Percentiles rank a stretch among this genome's conserved stretches.
Conservation (phyloP, 2,113 vertebrate species). For the Pao palembangensis region DNA sequence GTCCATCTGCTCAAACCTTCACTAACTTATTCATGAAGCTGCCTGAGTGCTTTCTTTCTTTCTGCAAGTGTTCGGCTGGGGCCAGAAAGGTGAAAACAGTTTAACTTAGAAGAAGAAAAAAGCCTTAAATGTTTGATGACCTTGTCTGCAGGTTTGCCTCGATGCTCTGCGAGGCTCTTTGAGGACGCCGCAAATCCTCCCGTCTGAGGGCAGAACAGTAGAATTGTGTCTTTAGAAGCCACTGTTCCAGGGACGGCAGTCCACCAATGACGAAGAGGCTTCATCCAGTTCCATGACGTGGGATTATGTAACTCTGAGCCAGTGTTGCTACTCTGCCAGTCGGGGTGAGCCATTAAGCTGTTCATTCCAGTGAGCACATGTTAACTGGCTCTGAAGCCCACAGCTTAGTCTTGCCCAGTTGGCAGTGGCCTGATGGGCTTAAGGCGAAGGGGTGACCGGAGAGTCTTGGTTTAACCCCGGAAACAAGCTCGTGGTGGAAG, state of each 20-base stretch:
- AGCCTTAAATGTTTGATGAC: constrained; percentile 39
- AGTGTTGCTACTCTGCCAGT: constrained; percentile 17
- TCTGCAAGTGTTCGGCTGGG: constrained; percentile 27
- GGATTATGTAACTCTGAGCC: constrained; percentile 49
- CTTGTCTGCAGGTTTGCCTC: constrained; percentile 2
- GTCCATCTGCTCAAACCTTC: constrained; percentile 10
- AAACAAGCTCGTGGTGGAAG: constrained; percentile 9
- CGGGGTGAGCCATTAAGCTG: constrained; percentile 46
- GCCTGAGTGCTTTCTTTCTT: constrained; percentile 30
- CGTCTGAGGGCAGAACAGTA: not conserved
- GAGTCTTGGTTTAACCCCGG: constrained; percentile 1
- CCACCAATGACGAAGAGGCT: constrained; percentile 28
- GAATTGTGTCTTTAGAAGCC: constrained; percentile 17
- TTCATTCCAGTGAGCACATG: constrained; percentile 25
- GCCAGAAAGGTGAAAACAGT: constrained; percentile 35
- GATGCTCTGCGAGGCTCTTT: not conserved
- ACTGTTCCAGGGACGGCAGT: constrained; percentile 3
- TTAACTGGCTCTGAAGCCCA: constrained; percentile 36
- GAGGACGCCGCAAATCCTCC: constrained; percentile 22
- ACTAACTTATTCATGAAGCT: constrained; percentile 39
- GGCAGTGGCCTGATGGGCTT: constrained; percentile 16
- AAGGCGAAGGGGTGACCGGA: constrained; percentile 14
- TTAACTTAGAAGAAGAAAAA: constrained; percentile 22
- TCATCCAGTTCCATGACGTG: constrained; percentile 26
- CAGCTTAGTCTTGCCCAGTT: constrained; percentile 34